Base-by-base conservation (phyloP, 2,888 invertebrate species). In the Phyllotreta cruciferae region DNA sequence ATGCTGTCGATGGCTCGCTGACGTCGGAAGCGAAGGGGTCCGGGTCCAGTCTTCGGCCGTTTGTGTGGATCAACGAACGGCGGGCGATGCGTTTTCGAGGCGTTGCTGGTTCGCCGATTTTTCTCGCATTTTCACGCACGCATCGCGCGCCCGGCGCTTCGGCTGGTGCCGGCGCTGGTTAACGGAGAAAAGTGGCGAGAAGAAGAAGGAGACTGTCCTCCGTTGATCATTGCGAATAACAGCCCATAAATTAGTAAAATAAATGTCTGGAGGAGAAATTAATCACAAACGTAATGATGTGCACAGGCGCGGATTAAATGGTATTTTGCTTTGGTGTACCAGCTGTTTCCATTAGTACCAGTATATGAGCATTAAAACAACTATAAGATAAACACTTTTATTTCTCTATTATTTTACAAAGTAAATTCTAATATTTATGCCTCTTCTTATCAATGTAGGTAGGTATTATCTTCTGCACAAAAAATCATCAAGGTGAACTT, bases 211-310 rank as follows among this genome's bases (percentile, higher is more conserved):
- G 38, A 42, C 44, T 38, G 52, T 47, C 52, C 60, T 63, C 68
- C 64, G 69, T 68, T 70, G 66, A 74, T 73, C 74, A 73, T 73
- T 72, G 73, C 71, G 63, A 72, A 74, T 73, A 74, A 71, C 76
- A 76, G 77, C 75, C 74, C 75, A 78, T 78, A 78, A 78, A 78
- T 78, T 79, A 79, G 77, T 75, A 75, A 76, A 78, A 78, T 78
- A 78, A 78, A 77, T 74, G 77, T 78, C 78, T 75, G 76, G 73
- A 75, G 73, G 75, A 74, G 76, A 77, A 77, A 79, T 79, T 78
- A 79, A 79, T 79, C 79, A 78, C 75, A 71, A 72, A 71, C 72
- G 70, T 77, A 79, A 79, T 76, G 77, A 78, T 74, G 73, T 71
- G 67, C 66, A 64, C 73, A 71, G 69, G 63, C 60, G 37, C 60